Evolutionary conservation across 1,140 invertebrate genomes (phyloP).

Genomic region (Nymphalis io): DNA sequence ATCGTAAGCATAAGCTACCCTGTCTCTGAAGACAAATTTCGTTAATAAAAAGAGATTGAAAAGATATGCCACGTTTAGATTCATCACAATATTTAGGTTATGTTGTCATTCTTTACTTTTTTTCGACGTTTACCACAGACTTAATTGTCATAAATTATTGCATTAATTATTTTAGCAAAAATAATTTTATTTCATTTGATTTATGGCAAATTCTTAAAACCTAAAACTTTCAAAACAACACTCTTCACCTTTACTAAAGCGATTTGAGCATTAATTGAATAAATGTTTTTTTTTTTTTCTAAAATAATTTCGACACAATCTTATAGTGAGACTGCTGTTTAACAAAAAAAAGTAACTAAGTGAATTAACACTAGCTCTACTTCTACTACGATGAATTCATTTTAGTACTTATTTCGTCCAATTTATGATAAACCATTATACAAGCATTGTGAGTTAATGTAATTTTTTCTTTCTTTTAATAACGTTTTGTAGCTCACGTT

Average conservation of each 20-base stretch:
- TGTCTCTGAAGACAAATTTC: slow-evolving; percentile 39
- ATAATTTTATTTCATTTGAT: too few species aligned
- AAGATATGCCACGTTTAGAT: slow-evolving; percentile 40
- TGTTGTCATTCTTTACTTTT: slow-evolving; percentile 7
- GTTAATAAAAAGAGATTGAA: slow-evolving; percentile 47
- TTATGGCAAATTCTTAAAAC: too few species aligned
- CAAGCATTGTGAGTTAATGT: neutral
- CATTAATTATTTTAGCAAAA: too few species aligned
- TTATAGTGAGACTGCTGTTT: too few species aligned
- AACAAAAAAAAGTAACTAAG: neutral
- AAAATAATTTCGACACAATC: too few species aligned
- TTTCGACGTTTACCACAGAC: slow-evolving; percentile 1
- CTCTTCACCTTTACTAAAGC: too few species aligned
- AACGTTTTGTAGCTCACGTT: neutral
- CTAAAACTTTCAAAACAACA: too few species aligned
- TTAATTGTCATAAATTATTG: too few species aligned
- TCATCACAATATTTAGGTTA: slow-evolving; percentile 28
- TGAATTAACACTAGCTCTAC: neutral
- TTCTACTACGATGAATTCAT: neutral
- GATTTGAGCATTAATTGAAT: too few species aligned
- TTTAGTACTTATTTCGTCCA: neutral
- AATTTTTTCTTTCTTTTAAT: neutral
- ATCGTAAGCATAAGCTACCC: slow-evolving; percentile 36
- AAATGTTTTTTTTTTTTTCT: neutral
- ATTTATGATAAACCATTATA: neutral